phyloP scores from a whole-genome alignment of 35 echinoderm and acorn worm species.

The Stichopus chloronotus region DNA sequence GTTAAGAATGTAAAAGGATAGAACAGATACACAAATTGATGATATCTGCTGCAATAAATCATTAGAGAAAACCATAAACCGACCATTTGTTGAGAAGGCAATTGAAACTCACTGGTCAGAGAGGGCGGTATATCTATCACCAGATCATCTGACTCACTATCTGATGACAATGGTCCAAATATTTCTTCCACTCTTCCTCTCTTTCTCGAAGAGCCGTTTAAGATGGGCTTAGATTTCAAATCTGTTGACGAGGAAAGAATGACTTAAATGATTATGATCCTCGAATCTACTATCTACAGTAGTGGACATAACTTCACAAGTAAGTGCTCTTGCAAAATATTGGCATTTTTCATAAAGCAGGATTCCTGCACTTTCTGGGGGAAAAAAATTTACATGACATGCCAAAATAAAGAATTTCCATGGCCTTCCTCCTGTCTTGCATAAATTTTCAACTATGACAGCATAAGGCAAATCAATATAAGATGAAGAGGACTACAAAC shows the following conservation, averaged over 20 bases:
- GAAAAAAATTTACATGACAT: too few relatives aligned
- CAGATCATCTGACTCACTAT: constrained; percentile 84
- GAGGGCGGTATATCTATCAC: constrained; percentile 81
- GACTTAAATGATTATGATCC: background rate
- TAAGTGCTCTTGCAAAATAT: background rate
- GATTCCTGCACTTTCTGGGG: background rate
- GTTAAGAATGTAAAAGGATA: too few relatives aligned
- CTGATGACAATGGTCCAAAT: constrained; percentile 80
- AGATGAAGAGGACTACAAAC: background rate
- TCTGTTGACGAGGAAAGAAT: background rate
- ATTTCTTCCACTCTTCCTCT: constrained; percentile 71
- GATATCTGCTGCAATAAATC: too few relatives aligned
- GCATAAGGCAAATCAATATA: background rate
- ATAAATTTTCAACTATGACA: background rate
- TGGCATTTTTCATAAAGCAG: background rate
- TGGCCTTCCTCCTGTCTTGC: too few relatives aligned
- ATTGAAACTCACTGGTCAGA: constrained; percentile 41
- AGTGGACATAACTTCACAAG: background rate
- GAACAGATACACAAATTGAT: too few relatives aligned
- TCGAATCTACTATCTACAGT: background rate
- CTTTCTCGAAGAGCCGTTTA: constrained; percentile 62
- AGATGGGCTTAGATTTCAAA: background rate
- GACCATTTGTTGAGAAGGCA: background rate
- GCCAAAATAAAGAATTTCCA: too few relatives aligned
- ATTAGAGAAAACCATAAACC: too few relatives aligned